Evolutionary conservation across 2,888 invertebrate genomes (phyloP), one percentile per base, ranked within the genome.

Genomic region (Tanytarsus gracilentus): DNA sequence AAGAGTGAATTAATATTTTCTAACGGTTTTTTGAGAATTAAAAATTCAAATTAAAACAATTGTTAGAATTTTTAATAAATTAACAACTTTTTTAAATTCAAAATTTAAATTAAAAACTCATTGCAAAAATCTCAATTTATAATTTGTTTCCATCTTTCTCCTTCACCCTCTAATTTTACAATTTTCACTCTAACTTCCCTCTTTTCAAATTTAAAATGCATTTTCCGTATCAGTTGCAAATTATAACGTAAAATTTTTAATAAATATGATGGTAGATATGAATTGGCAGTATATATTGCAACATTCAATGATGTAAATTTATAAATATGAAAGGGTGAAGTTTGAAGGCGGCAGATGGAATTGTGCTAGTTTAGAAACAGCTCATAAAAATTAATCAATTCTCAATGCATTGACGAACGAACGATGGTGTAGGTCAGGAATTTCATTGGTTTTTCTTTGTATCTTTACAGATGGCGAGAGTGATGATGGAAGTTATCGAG

Each of bases 341-440:
- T 27, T 11, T 14, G n/a, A 36, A 44, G 14, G 39, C 23, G 30
- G 58, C 58, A 58, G 58, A 58, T 58, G 58, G 40, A 29, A 58
- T 25, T 26, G 14, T 2, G 14, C n/a, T 40, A 6, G n/a, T 27
- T 26, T 14, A 48, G 44, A 48, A 58, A 44, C 58, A 58, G 58
- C 48, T 58, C 25, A 58, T 58, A 58, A 58, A 58, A 58, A 58
- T 58, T 58, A 58, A 58, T 58, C 58, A 58, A 58, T 58, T 58
- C 48, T 48, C 7, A 21, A 48, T 58, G 58, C 55, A 48, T 58
- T 58, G 29, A 39, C 9, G 25, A 27, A 25, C 27, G 8, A 27
- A 56, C 44, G 25, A 27, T 49, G 44, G 49, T 30, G 44, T 58
- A 58, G 58, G 58, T 58, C 58, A 58, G 48, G 58, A 58, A 44